Evolutionary conservation across 2,888 invertebrate genomes (phyloP).

Genomic region (Sepioteuthis lessoniana): DNA sequence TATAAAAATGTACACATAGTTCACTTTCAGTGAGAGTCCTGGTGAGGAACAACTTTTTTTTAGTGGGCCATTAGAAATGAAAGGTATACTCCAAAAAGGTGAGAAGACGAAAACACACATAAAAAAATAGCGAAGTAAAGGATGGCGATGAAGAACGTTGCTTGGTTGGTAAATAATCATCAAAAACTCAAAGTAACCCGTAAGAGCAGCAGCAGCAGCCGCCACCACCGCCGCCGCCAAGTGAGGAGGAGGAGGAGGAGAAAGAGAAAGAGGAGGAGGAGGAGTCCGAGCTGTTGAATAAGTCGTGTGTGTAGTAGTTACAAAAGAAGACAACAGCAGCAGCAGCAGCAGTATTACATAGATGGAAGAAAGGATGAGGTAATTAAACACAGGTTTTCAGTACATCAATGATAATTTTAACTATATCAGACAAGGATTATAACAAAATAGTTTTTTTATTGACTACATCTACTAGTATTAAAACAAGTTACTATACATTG

Average conservation of each 20-base stretch:
- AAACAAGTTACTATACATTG: too few species aligned
- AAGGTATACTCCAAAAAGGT: background rate
- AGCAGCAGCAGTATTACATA: background rate
- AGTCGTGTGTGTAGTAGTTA: background rate
- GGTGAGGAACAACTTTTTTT: background rate
- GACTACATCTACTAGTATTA: too few species aligned
- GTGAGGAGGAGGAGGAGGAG: background rate
- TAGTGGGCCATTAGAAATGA: background rate
- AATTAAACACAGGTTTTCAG: too few species aligned
- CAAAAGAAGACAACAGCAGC: background rate
- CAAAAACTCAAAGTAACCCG: slow-evolving; percentile 23
- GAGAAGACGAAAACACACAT: background rate
- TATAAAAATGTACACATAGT: background rate
- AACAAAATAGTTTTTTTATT: too few species aligned
- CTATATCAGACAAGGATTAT: too few species aligned
- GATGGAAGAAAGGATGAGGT: too few species aligned
- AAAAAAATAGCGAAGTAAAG: background rate
- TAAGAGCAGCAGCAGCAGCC: background rate
- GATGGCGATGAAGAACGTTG: slow-evolving; percentile 4
- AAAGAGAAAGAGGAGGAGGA: background rate
- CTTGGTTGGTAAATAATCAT: background rate
- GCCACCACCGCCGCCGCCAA: background rate
- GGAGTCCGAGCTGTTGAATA: background rate
- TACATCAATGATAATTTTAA: too few species aligned
- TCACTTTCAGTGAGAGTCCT: background rate